Evolutionary conservation across 2,888 invertebrate species (phyloP).

Genomic region (Calliopum simillimum): DNA sequence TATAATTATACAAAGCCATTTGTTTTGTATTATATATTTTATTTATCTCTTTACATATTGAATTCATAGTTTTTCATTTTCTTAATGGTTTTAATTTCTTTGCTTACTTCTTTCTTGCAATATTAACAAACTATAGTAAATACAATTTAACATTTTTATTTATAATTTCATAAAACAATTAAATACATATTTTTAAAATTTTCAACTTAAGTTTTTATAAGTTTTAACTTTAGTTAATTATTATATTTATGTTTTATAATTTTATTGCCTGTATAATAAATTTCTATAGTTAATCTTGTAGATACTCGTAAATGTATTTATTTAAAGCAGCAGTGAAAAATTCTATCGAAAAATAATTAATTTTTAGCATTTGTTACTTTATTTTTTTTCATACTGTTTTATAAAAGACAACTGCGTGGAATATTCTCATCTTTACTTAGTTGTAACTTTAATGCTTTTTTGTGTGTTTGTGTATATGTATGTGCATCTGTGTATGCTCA

Average conservation of each 20-base stretch:
- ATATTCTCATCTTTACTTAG: neutral
- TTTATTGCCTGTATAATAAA: conserved; percentile 32
- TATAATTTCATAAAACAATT: neutral
- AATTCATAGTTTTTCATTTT: no score
- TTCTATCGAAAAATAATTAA: conserved; percentile 30
- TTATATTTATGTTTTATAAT: conserved; percentile 5
- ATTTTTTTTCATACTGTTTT: neutral
- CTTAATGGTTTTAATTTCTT: no score
- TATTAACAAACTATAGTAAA: neutral
- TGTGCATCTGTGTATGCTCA: neutral
- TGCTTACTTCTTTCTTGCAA: no score
- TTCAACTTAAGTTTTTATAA: neutral
- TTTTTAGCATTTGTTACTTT: neutral
- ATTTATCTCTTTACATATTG: no score
- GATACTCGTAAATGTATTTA: conserved; percentile 7
- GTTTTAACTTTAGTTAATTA: no score
- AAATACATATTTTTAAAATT: neutral
- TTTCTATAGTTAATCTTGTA: neutral
- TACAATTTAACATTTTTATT: conserved; percentile 19
- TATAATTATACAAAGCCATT: no score
- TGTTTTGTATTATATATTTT: no score
- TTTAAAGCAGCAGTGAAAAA: conserved; percentile 34
- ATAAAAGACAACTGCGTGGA: neutral
- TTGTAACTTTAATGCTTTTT: neutral
- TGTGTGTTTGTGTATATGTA: neutral